Evolutionary conservation across 2,797 vertebrate species (phyloP), one percentile per base, ranked within the genome.

Genomic region (Sciurus vulgaris): DNA sequence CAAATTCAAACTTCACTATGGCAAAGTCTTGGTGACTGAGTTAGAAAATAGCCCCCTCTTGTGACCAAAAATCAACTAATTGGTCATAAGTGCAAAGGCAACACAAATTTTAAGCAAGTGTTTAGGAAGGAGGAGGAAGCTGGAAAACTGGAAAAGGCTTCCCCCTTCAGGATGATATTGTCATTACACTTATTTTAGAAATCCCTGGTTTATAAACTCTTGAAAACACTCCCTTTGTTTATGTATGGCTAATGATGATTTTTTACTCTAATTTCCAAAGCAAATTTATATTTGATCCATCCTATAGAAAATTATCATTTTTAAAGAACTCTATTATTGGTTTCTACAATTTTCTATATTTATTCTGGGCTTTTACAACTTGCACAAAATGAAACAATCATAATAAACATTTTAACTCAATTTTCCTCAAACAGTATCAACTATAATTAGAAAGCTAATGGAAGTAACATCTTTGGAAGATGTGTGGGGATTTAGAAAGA

Each of bases 1-100:
- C 17, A 49, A 82, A 15, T 70, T 44, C 13, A 10, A 70, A 59
- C 14, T 38, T 85, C 83, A 89, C 44, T 22, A 10, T 3, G 22
- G 24, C 33, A 13, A 17, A 0, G 24, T 95, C 89, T 73, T 73
- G 67, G 12, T 24, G 26, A 3, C 94, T 96, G 35, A 44, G 17
- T 96, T 97, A 76, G 97, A 98, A 98, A 98, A 98, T 69, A 98
- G 98, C 98, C 5, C 98, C 98, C 97, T 96, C 98, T 98, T 97
- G 98, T 98, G 98, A 96, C 69, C 13, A 96, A 97, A 97, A 38
- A 47, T 96, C 2, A 44, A 28, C 47, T 82, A 96, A 56, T 70
- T 49, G 28, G n/a, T n/a, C 28, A 13, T 0, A 30, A 3, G 1
- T n/a, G 22, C 54, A 90, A 89, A 74, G 85, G 22, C 7, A 74